Conservation (phyloP, 2,888 invertebrate genomes). For the Eupelmus urozonus region DNA sequence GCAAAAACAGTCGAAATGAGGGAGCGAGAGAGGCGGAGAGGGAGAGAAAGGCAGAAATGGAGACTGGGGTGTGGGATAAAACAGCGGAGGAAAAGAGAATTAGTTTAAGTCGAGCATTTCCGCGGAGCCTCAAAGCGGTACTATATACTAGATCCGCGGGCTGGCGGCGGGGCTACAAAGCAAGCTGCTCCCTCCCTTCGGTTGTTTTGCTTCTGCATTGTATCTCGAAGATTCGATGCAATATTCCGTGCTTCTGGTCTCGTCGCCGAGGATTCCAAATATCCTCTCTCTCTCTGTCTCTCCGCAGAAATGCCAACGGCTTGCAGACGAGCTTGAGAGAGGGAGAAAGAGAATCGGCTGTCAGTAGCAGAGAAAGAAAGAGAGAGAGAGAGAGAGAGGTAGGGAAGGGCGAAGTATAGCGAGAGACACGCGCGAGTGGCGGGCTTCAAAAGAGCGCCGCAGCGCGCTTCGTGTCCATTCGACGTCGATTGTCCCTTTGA, state of each 20-base stretch:
- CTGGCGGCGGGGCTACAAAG: slow-evolving; percentile 3
- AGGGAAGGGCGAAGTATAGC: background rate
- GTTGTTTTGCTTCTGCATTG: slow-evolving; percentile 37
- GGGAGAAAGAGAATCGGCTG: slow-evolving; percentile 25
- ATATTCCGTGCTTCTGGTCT: slow-evolving; percentile 17
- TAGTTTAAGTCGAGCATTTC: slow-evolving; percentile 16
- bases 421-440: background rate
- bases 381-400: too few relatives aligned
- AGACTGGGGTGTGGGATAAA: background rate
- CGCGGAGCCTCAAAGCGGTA: slow-evolving; percentile 15
- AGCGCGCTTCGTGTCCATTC: background rate
- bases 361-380: slow-evolving; percentile 9
- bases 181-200: background rate
- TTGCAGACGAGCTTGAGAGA: background rate
- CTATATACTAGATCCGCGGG: background rate
- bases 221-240: slow-evolving; percentile 37
- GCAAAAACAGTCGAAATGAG: too few relatives aligned
- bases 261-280: slow-evolving; percentile 24
- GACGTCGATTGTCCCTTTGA: slow-evolving; percentile 20
- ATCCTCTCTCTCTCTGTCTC: too few relatives aligned
- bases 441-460: background rate
- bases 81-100: slow-evolving; percentile 13
- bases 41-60: background rate
- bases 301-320: background rate
- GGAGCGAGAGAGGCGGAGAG: background rate